Percentiles rank a stretch among this genome's conserved stretches.
Conservation (phyloP, 2,113 vertebrate genomes). For the Forbesichthys papilliferus region DNA sequence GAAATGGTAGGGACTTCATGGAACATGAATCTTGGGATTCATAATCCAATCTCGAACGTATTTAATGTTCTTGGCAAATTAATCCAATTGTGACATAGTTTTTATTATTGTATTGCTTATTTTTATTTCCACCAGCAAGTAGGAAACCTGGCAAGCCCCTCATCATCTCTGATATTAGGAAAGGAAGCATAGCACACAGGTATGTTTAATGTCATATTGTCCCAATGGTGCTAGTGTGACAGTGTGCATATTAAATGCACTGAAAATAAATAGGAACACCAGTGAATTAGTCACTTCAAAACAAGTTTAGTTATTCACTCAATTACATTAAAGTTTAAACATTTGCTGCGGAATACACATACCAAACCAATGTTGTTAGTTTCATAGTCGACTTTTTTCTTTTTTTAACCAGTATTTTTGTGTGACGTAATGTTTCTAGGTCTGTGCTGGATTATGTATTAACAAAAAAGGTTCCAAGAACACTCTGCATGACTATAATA, state of each 20-base stretch:
- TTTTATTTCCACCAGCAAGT: constrained; percentile 76
- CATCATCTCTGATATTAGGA: constrained; percentile 96
- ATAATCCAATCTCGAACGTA: neutral
- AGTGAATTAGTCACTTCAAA: too few species aligned
- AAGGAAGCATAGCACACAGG: constrained; percentile 96
- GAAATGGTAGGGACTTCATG: too few species aligned
- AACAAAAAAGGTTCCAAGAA: constrained; percentile 23
- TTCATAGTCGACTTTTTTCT: too few species aligned
- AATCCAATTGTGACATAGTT: too few species aligned
- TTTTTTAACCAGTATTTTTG: neutral
- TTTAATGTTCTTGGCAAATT: too few species aligned
- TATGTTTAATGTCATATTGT: constrained; percentile 55
- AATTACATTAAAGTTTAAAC: too few species aligned
- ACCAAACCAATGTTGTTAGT: too few species aligned
- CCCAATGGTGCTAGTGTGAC: neutral
- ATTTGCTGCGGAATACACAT: too few species aligned
- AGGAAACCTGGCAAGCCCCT: constrained; percentile 91
- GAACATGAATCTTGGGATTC: too few species aligned
- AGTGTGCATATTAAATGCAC: neutral
- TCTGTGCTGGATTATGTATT: constrained; percentile 21
- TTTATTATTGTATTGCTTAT: neutral
- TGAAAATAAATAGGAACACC: neutral
- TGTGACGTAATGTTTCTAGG: constrained; percentile 4
- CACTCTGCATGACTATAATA: constrained; percentile 51
- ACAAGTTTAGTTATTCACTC: too few species aligned